A percentile compares a stretch with the other conserved stretches of the same genome.
These are phyloP conservation scores for Dissostichus mawsoni DNA, from an alignment of 2,113 vertebrate species.

Conservation along the genomic window DNA sequence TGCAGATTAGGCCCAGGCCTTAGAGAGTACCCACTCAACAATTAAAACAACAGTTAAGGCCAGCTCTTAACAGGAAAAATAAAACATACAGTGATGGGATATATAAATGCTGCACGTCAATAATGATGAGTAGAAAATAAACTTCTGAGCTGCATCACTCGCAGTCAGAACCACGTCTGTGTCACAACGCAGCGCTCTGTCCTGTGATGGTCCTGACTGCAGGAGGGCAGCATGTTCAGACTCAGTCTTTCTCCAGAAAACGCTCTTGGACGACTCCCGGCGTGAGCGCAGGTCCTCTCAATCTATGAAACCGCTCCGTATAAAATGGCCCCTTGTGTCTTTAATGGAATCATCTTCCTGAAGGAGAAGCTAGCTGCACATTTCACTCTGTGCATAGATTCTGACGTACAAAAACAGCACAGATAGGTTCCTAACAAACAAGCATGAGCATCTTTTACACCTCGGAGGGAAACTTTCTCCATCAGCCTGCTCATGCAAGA, in stretches of 20 bases:
- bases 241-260: slow-evolving; percentile 51
- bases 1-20: slow-evolving; percentile 72
- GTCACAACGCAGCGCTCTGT: slow-evolving; percentile 37
- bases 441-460: slow-evolving; percentile 31
- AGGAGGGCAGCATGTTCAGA: slow-evolving; percentile 36
- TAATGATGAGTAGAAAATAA: slow-evolving; percentile 62
- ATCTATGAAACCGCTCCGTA: slow-evolving; percentile 58
- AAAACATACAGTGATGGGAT: slow-evolving; percentile 71
- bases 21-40: slow-evolving; percentile 74
- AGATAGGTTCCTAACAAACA: slow-evolving; percentile 39
- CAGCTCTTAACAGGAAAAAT: slow-evolving; percentile 80
- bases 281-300: slow-evolving; percentile 28
- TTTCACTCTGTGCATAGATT: slow-evolving; percentile 66
- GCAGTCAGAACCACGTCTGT: slow-evolving; percentile 43
- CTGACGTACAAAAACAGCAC: slow-evolving; percentile 64
- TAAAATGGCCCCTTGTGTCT: slow-evolving; percentile 67
- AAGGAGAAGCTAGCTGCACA: slow-evolving; percentile 48
- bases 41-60: slow-evolving; percentile 77
- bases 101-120: slow-evolving; percentile 77
- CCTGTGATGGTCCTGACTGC: slow-evolving; percentile 42
- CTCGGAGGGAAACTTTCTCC: slow-evolving; percentile 32
- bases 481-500: slow-evolving; percentile 20
- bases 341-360: slow-evolving; percentile 40
- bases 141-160: slow-evolving; percentile 42
- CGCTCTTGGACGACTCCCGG: slow-evolving; percentile 12